These are phyloP conservation scores for Amblyopsis hoosieri DNA, from an alignment of 2,797 vertebrate species.

Conservation along the genomic window DNA sequence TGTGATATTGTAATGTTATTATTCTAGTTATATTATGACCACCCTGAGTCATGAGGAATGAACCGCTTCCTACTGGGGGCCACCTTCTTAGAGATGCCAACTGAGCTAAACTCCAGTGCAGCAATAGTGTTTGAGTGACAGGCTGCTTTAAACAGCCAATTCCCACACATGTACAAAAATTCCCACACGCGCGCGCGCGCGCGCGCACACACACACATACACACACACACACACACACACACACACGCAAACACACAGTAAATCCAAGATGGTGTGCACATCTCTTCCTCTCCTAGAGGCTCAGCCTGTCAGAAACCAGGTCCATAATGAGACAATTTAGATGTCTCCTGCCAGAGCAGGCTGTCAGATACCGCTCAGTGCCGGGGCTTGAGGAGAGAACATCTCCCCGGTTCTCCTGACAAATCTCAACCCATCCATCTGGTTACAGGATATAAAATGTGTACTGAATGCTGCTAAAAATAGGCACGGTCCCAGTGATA, in stretches of 20 bases:
- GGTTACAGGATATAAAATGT: constrained; percentile 59
- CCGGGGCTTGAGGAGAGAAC: constrained; percentile 57
- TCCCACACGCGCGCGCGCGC: not conserved
- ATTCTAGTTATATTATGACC: too few relatives aligned
- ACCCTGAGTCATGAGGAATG: too few relatives aligned
- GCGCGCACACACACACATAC: constrained; percentile 13
- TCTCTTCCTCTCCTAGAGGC: constrained; percentile 51
- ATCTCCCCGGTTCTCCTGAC: constrained; percentile 61
- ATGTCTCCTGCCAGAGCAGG: constrained; percentile 70
- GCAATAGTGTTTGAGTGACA: constrained; percentile 36
- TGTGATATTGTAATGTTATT: too few relatives aligned
- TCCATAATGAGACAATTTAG: constrained; percentile 80
- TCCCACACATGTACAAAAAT: not conserved
- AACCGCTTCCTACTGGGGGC: too few relatives aligned
- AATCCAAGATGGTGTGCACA: constrained; percentile 54
- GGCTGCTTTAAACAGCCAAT: constrained; percentile 7
- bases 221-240: constrained; percentile 14
- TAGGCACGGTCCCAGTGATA: constrained; percentile 59
- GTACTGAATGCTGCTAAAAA: constrained; percentile 80
- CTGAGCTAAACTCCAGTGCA: constrained; percentile 28
- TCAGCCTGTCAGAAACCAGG: constrained; percentile 69
- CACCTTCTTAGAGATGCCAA: constrained; percentile 35
- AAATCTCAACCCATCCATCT: constrained; percentile 66
- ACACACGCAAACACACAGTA: constrained; percentile 29
- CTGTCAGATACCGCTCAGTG: constrained; percentile 64